Conservation (phyloP, 2,797 vertebrate species). For the Liasis olivaceus region DNA sequence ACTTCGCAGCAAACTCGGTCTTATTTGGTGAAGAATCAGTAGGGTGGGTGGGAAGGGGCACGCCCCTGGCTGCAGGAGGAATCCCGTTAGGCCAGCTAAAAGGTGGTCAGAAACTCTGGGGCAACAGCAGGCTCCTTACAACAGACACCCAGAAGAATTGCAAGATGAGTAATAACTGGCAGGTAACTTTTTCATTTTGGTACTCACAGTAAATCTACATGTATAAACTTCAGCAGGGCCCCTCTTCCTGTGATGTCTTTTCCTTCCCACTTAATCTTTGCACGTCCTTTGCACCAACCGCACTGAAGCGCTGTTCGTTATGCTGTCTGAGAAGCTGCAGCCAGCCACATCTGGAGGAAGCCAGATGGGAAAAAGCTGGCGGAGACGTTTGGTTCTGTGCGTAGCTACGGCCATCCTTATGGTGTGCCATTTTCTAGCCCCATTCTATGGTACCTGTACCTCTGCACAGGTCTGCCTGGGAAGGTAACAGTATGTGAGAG, state of each 20-base stretch:
- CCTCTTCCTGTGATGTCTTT: background rate
- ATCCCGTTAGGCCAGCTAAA: background rate
- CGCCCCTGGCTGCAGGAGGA: background rate
- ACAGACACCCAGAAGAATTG: background rate
- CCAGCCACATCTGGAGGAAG: background rate
- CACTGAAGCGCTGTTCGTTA: background rate
- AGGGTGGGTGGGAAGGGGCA: background rate
- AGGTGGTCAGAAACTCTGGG: background rate
- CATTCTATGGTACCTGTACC: background rate
- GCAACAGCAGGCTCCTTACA: background rate
- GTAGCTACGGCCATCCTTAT: background rate
- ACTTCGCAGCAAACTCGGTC: background rate
- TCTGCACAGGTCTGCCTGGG: background rate
- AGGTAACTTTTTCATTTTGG: background rate
- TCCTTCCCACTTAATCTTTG: background rate
- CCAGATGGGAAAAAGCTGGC: background rate
- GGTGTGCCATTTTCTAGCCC: background rate
- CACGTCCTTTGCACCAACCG: background rate
- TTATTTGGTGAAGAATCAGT: too few relatives aligned
- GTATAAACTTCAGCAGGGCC: background rate
- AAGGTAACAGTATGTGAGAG: background rate
- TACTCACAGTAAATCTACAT: background rate
- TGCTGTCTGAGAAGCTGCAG: background rate
- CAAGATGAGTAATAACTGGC: background rate
- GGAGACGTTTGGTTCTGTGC: background rate